Percentiles rank a stretch among this genome's conserved stretches.
Conservation (phyloP, 2,888 invertebrate species). For the Campoletis raptor region DNA sequence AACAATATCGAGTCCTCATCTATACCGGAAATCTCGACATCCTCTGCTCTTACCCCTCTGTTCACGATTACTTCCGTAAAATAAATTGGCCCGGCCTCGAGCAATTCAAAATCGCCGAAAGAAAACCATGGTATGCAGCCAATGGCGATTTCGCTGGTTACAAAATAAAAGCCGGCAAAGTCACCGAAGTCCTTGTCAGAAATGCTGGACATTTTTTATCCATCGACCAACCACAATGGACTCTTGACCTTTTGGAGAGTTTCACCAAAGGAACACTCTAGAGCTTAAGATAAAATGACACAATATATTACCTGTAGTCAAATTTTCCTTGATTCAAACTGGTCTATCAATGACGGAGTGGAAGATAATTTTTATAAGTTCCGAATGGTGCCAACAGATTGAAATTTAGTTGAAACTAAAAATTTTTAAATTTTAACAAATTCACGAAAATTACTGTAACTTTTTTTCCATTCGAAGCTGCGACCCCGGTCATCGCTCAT, state of each 20-base stretch:
- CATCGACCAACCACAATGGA: conserved; percentile 85
- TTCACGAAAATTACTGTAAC: no score
- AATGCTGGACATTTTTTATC: conserved; percentile 86
- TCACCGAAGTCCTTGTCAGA: conserved; percentile 83
- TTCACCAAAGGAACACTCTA: conserved; percentile 75
- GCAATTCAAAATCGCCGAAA: conserved; percentile 82
- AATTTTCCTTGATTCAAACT: no score
- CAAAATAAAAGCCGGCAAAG: conserved; percentile 81
- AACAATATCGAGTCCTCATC: conserved; percentile 87
- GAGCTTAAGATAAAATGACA: no score
- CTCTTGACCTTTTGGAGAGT: conserved; percentile 84
- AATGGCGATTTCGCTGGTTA: conserved; percentile 84
- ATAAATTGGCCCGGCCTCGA: conserved; percentile 85
- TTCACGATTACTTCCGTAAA: conserved; percentile 90
- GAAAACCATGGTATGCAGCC: conserved; percentile 83
- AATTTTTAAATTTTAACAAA: no score
- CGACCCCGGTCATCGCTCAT: no score
- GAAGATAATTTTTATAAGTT: no score
- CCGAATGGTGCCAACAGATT: no score
- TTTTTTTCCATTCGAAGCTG: no score
- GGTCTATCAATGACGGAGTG: no score
- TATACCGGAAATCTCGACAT: conserved; percentile 97
- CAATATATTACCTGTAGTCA: no score
- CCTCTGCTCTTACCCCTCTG: conserved; percentile 95
- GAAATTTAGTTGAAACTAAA: no score